phyloP scores from a whole-genome alignment of 2,113 vertebrate species.

The Corynorhinus townsendii region DNA sequence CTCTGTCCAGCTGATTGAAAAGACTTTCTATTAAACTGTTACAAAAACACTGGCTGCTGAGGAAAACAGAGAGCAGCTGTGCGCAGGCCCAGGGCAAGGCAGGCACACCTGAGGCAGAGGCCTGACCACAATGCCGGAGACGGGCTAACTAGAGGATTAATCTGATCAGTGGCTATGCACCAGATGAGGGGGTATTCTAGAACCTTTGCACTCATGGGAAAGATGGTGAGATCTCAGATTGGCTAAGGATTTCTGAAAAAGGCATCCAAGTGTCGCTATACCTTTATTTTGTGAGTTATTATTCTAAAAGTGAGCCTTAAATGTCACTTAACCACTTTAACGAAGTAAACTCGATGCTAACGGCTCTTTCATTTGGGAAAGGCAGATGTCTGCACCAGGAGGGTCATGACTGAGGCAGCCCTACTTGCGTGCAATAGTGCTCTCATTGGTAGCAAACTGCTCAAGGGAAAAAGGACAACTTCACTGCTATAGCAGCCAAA shows the following conservation, averaged over 20 bases:
- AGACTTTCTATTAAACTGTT: neutral
- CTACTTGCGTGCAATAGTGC: neutral
- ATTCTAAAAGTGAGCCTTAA: conserved; percentile 22
- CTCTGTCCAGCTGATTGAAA: neutral
- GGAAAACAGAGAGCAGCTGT: neutral
- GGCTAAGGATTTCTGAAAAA: neutral
- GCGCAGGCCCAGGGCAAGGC: neutral
- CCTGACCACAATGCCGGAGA: neutral
- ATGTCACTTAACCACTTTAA: neutral
- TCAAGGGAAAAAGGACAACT: neutral
- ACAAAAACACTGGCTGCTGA: neutral
- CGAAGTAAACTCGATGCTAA: neutral
- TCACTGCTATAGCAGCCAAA: neutral
- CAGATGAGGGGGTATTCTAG: neutral
- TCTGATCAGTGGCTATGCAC: neutral
- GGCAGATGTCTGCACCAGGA: neutral
- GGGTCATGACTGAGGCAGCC: neutral
- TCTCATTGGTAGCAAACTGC: neutral
- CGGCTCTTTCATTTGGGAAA: neutral
- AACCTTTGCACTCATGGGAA: neutral
- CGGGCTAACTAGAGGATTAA: neutral
- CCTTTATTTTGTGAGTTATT: neutral
- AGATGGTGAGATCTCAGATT: no score
- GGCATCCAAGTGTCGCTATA: neutral
- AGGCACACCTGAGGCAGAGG: neutral